Evolutionary conservation across 1,140 invertebrate genomes (phyloP).

Genomic region (Saxidomus purpurata): DNA sequence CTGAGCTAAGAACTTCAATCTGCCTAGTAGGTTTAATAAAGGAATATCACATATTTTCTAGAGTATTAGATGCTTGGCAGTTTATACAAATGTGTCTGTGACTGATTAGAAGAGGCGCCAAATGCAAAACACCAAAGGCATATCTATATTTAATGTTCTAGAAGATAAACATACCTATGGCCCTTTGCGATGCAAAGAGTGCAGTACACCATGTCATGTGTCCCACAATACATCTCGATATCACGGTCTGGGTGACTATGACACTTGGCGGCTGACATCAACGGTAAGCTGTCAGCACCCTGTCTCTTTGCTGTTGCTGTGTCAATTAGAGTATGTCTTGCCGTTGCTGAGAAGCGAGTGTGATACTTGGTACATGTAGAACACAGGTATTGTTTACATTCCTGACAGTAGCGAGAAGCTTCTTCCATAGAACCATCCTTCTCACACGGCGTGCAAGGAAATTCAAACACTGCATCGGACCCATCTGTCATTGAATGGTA

Average conservation of each 20-base stretch:
- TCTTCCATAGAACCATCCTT: not conserved
- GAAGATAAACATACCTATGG: not conserved
- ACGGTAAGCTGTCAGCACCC: no score
- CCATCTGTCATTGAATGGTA: not conserved
- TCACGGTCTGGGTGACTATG: not conserved
- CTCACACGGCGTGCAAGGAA: not conserved
- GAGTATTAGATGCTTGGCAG: no score
- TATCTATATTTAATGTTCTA: no score
- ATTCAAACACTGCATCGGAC: not conserved
- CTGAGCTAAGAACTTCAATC: no score
- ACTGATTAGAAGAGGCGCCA: no score
- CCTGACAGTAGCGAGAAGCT: not conserved
- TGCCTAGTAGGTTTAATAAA: no score
- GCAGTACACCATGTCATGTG: constrained; percentile 34
- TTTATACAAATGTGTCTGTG: no score
- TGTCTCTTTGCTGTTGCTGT: no score
- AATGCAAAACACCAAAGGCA: no score
- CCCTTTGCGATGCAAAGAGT: constrained; percentile 4
- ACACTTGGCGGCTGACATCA: not conserved
- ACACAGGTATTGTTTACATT: not conserved
- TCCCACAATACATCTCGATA: constrained; percentile 14
- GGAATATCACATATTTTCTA: no score
- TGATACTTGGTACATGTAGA: not conserved
- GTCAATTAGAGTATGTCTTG: not conserved
- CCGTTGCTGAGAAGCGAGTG: not conserved